phyloP scores from a whole-genome alignment of 2,113 vertebrate genomes.

The Hipposideros armiger region DNA sequence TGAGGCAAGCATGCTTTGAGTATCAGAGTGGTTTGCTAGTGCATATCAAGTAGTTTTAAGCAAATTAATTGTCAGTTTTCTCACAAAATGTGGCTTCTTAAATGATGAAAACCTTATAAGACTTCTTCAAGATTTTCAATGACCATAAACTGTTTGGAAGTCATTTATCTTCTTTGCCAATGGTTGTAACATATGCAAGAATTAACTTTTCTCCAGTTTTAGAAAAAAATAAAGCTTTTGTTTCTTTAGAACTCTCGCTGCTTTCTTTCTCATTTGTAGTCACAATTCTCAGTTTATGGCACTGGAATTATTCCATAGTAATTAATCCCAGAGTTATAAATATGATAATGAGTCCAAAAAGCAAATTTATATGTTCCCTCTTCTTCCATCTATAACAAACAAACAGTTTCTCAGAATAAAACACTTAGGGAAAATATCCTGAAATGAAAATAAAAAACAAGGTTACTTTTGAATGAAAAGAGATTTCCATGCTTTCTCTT shows the following conservation, averaged over 20 bases:
- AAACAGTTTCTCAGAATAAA: conserved; percentile 13
- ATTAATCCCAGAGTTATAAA: conserved; percentile 80
- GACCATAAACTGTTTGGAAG: conserved; percentile 51
- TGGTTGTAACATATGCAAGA: conserved; percentile 70
- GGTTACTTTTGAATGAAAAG: conserved; percentile 17
- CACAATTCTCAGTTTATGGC: conserved; percentile 76
- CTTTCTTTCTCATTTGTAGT: conserved; percentile 82
- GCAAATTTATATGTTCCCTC: conserved; percentile 15
- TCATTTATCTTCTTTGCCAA: conserved; percentile 65
- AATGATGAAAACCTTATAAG: conserved; percentile 20
- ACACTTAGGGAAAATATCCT: not conserved
- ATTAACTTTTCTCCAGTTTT: conserved; percentile 73
- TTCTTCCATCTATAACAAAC: conserved; percentile 23
- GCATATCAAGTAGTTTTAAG: conserved; percentile 48
- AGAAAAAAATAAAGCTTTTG: conserved; percentile 80
- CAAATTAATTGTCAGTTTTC: conserved; percentile 59
- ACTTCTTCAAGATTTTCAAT: conserved; percentile 19
- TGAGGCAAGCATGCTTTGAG: not conserved
- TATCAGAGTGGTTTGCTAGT: not conserved
- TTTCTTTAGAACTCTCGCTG: conserved; percentile 70
- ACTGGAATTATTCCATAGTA: conserved; percentile 76
- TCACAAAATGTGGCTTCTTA: conserved; percentile 51
- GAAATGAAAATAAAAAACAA: conserved; percentile 16
- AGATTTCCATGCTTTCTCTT: not conserved
- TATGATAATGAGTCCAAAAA: conserved; percentile 55